phyloP scores from a whole-genome alignment of 2,113 vertebrate genomes.

The Phalacrocorax aristotelis region DNA sequence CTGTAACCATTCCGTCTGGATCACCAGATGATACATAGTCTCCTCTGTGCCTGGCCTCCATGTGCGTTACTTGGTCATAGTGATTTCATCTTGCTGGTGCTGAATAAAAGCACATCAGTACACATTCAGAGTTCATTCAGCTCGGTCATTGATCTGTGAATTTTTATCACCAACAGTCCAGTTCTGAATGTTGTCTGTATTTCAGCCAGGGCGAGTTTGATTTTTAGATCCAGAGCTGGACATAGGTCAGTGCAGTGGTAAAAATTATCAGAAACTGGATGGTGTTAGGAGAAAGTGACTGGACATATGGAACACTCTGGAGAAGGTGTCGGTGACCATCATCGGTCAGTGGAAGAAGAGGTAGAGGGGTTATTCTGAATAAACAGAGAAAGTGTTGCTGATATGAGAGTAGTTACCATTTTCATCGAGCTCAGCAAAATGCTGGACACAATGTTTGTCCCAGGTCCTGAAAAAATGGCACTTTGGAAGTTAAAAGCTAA shows the following conservation, averaged over 20 bases:
- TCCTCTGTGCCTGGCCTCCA: not conserved
- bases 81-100: not conserved
- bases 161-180: not conserved
- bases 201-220: not conserved
- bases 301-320: not conserved
- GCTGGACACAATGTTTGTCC: not conserved
- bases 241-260: not conserved
- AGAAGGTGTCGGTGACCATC: not conserved
- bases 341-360: not conserved
- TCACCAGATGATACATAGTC: not conserved
- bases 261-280: not conserved
- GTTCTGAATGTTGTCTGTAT: not conserved
- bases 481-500: not conserved
- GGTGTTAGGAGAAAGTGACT: not conserved
- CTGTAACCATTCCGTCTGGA: not conserved
- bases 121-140: not conserved
- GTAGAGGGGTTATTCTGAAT: not conserved
- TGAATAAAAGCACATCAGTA: not conserved
- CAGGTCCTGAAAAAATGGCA: not conserved
- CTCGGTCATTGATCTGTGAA: not conserved
- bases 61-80: not conserved
- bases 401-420: not conserved
- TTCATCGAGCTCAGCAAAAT: rapidly evolving
- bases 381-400: not conserved
- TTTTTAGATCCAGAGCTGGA: not conserved